These are phyloP conservation scores for Peromyscus leucopus DNA, from an alignment of 2,113 vertebrate genomes.

Conservation along the genomic window DNA sequence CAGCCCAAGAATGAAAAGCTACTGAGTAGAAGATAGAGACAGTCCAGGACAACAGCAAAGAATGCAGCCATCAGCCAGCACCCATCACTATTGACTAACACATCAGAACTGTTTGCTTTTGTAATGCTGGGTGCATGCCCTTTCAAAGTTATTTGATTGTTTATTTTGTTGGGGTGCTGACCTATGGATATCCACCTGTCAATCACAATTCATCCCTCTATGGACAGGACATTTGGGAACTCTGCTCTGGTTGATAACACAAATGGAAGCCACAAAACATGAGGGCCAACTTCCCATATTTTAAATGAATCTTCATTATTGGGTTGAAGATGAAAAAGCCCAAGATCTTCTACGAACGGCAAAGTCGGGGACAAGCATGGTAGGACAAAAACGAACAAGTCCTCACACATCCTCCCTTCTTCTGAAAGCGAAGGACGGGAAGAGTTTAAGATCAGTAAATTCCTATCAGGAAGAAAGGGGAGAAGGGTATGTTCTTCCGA, in stretches of 20 bases:
- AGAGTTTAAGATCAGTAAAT: conserved; percentile 7
- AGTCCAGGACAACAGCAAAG: neutral
- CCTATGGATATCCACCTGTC: conserved; percentile 51
- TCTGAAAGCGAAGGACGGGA: conserved; percentile 16
- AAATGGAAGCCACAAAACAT: conserved; percentile 8
- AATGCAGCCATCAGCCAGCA: neutral
- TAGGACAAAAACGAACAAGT: neutral
- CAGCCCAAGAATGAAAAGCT: neutral
- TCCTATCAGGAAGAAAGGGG: neutral
- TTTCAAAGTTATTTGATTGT: conserved; percentile 9
- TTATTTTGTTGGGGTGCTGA: neutral
- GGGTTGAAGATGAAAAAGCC: conserved; percentile 51
- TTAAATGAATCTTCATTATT: conserved; percentile 67
- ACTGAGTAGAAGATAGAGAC: neutral
- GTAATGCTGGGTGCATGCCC: neutral
- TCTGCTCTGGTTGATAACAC: conserved; percentile 70
- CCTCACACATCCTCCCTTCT: neutral
- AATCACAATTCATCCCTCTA: neutral
- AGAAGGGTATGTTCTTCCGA: neutral
- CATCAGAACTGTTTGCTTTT: neutral
- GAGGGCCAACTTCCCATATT: conserved; percentile 65
- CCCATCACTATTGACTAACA: neutral
- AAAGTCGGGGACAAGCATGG: conserved; percentile 58
- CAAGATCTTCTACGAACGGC: conserved; percentile 39
- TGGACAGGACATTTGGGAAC: conserved; percentile 16